Evolutionary conservation across 2,888 invertebrate species (phyloP), one percentile per base, ranked within the genome.

Genomic region (Pandemis heparana): DNA sequence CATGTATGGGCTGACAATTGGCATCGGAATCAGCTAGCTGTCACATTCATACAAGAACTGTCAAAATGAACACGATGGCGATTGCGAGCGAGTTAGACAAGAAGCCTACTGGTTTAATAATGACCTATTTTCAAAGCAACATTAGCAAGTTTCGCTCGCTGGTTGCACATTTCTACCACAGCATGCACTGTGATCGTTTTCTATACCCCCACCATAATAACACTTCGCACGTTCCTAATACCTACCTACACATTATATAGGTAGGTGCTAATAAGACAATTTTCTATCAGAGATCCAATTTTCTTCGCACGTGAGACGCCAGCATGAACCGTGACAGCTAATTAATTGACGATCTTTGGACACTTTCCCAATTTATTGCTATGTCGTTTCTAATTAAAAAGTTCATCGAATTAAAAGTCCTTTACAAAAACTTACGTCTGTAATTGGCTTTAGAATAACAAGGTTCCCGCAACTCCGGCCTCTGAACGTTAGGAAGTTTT

Each of bases 401-500:
- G 18, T 63, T 63, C 16, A 0, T 0, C 1, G 16, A 14, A 53
- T 32, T 51, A 53, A 16, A 4, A 53, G 8, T 16, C 53, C 53
- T 53, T 16, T n/a, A 10, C 4, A 16, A 63, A 63, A 63, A 14
- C 63, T 63, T 60, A n/a, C 38, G 14, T 43, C 43, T 12, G 43
- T 38, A 38, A 60, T 60, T 60, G 60, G 5, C 56, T 56, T 56
- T 56, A 56, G 23, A 56, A 56, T 56, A 23, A 56, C 56, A 23
- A 3, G 5, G 23, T 3, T 23, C 12, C 56, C 56, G 23, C 56
- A 56, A 56, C 56, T 23, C 23, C 12, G 6, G 23, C 23, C 51
- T n/a, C 51, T 51, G 51, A 14, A n/a, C n/a, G 48, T 6, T 53
- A 2, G 4, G 23, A 56, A 56, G 56, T 56, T 23, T 12, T 23